phyloP scores from a whole-genome alignment of 2,797 vertebrate genomes.

The Gymnothorax javanicus region DNA sequence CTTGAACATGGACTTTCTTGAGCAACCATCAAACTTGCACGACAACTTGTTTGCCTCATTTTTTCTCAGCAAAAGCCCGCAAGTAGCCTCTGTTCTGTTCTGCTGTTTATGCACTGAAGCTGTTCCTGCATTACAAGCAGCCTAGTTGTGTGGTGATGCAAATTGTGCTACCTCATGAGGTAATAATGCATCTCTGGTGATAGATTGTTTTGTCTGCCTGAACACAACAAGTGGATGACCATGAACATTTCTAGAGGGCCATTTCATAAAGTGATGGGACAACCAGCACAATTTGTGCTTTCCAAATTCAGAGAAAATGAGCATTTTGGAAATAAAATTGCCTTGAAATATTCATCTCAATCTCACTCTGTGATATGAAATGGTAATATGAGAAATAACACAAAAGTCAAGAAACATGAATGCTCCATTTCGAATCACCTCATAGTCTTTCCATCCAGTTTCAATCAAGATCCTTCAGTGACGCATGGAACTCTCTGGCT shows the following conservation, averaged over 20 bases:
- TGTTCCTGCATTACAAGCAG: neutral
- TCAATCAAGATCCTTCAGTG: neutral
- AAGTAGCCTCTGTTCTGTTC: neutral
- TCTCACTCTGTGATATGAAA: neutral
- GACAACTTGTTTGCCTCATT: too few species aligned
- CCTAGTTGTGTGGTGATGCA: neutral
- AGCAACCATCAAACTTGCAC: too few species aligned
- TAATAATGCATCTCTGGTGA: neutral
- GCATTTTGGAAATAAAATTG: neutral
- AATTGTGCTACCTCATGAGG: neutral
- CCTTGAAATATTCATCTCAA: too few species aligned
- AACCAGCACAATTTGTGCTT: neutral
- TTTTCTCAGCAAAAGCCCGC: too few species aligned
- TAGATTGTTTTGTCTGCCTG: neutral
- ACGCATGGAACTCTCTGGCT: neutral
- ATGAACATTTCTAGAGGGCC: neutral
- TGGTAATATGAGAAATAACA: neutral
- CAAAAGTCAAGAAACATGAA: neutral
- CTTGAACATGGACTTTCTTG: too few species aligned
- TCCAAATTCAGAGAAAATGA: neutral
- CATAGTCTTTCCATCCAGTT: neutral
- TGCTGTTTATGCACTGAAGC: neutral
- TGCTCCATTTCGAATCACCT: neutral
- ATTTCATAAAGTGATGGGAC: neutral
- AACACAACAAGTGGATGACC: neutral